Percentiles rank a stretch among this genome's conserved stretches.
These are phyloP conservation scores for Malurus leucopterus DNA, from an alignment of 2,797 vertebrate species.

Conservation along the genomic window DNA sequence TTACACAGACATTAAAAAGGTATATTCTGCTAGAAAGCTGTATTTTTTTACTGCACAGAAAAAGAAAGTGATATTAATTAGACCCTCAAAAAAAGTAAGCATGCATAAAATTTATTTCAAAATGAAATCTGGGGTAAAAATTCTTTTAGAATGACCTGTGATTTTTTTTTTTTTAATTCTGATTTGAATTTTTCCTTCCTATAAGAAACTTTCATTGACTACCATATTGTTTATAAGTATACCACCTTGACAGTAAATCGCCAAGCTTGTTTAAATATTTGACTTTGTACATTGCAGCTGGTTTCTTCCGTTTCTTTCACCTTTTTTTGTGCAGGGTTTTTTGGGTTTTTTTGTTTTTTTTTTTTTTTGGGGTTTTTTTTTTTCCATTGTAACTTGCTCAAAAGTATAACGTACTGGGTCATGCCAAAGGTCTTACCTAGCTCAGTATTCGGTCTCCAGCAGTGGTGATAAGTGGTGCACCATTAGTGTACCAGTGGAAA, in stretches of 20 bases:
- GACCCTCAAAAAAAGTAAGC: background rate
- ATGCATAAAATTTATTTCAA: background rate
- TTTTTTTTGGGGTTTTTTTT: background rate
- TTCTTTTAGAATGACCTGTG: background rate
- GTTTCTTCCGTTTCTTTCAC: too few species aligned
- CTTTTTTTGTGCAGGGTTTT: background rate
- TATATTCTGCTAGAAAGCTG: background rate
- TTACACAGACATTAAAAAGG: background rate
- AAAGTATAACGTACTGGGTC: background rate
- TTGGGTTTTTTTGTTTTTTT: too few species aligned
- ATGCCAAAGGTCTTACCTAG: slow-evolving; percentile 23
- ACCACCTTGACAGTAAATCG: background rate
- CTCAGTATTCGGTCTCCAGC: background rate
- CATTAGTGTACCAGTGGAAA: slow-evolving; percentile 17
- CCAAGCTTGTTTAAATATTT: background rate
- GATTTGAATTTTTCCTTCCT: background rate
- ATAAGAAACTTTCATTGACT: background rate
- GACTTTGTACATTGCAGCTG: background rate
- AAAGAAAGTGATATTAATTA: background rate
- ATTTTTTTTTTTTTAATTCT: background rate
- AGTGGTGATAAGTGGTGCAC: slow-evolving; percentile 11
- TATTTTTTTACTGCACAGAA: background rate
- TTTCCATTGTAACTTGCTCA: background rate
- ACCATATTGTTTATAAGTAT: background rate
- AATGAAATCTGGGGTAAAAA: background rate